A percentile compares a stretch with the other conserved stretches of the same genome.
These are phyloP conservation scores for Catamblyrhynchus diadema DNA, from an alignment of 2,797 vertebrate species.

Conservation along the genomic window DNA sequence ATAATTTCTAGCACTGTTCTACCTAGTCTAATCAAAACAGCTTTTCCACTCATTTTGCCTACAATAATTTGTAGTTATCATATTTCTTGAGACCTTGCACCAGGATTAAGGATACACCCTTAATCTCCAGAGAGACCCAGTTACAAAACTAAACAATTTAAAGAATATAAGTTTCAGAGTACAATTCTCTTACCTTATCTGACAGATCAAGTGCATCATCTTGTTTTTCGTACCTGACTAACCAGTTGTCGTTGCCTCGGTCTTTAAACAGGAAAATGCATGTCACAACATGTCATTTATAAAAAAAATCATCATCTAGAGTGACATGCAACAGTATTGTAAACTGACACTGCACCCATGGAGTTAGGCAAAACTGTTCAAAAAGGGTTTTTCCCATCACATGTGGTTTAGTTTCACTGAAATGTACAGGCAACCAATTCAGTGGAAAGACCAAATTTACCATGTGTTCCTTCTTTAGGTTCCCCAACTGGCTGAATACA, in stretches of 20 bases:
- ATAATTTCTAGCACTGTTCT: not conserved
- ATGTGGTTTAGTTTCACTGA: not conserved
- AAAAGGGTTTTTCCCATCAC: not conserved
- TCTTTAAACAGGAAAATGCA: slow-evolving; percentile 76
- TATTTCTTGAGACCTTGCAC: not conserved
- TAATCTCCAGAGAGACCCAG: not conserved
- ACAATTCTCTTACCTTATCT: slow-evolving; percentile 77
- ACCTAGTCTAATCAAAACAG: not conserved
- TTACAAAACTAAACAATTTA: not conserved
- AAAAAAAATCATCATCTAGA: not conserved
- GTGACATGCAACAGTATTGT: not conserved
- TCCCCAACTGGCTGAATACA: not conserved
- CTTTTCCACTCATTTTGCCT: not conserved
- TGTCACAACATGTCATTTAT: not conserved
- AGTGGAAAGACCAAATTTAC: not conserved
- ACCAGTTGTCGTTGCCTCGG: slow-evolving; percentile 97
- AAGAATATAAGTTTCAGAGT: not conserved
- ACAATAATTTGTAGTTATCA: not conserved
- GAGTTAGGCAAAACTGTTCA: not conserved
- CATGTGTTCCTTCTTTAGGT: not conserved
- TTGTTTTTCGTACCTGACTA: slow-evolving; percentile 91
- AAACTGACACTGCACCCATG: not conserved
- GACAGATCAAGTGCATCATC: slow-evolving; percentile 67
- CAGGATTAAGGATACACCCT: not conserved
- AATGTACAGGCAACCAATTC: not conserved